Base-by-base conservation (phyloP, 2,888 invertebrate genomes). In the Ophioninae sp. region DNA sequence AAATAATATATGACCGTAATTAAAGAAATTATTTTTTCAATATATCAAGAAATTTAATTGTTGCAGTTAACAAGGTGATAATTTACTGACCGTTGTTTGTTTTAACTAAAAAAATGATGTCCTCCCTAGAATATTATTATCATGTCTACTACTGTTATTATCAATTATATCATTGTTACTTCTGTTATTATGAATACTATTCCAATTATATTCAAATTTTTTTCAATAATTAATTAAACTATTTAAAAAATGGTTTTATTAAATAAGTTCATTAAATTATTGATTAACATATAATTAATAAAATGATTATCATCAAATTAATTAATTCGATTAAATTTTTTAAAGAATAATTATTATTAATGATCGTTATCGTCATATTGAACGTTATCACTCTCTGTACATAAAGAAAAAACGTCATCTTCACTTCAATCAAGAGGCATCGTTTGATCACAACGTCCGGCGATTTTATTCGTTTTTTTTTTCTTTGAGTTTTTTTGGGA, bases 331-430 rank as follows among this genome's bases (percentile, higher is more conserved):
- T n/a, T n/a, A n/a, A n/a, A n/a, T n/a, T n/a, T n/a, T n/a, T n/a
- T n/a, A n/a, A n/a, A n/a, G n/a, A n/a, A n/a, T n/a, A n/a, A n/a
- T 30, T 30, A 30, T 30, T 30, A 30, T 30, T 30, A 30, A 30
- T 30, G 1, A 30, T 30, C 30, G 30, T 30, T 30, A 30, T 30
- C 30, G 30, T 44, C 61, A 73, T 68, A 22, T 61, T 76, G 39
- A 37, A 39, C n/a, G 6, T 58, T 79, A 51, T 17, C 51, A 17
- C 79, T 69, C 73, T 83, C 64, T 86, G 83, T 84, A 85, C 73
- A 85, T 85, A 86, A 84, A 73, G 65, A 65, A 71, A 59, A n/a
- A 68, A 56, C 80, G 64, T 81, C 82, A 80, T 85, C 83, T 83
- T 82, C 85, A 83, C 73, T 39, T 56, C 17, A 56, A 61, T 44